These are phyloP conservation scores for Perccottus glenii DNA, from an alignment of 2,113 vertebrate species.

Conservation along the genomic window DNA sequence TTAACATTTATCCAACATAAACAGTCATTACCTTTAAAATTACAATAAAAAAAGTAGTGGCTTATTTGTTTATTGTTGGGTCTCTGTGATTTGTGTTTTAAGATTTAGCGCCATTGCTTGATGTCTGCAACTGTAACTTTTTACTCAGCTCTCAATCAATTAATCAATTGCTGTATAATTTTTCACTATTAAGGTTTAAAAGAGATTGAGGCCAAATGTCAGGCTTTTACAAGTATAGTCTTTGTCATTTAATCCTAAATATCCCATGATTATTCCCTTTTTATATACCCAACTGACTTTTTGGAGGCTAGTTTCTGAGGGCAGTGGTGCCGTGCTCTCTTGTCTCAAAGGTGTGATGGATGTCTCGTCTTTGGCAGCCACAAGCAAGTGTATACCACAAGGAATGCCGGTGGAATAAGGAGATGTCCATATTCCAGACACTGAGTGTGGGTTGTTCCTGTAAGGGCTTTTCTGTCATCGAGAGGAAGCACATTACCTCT, in stretches of 20 bases:
- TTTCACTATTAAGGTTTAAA: constrained; percentile 45
- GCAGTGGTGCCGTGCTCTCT: constrained; percentile 29
- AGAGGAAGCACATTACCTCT: constrained; percentile 3
- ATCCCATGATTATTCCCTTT: neutral
- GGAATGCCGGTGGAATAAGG: constrained; percentile 56
- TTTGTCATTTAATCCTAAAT: constrained; percentile 23
- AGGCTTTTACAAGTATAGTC: constrained; percentile 16
- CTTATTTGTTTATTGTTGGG: no score
- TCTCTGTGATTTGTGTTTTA: no score
- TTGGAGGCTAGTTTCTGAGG: constrained; percentile 21
- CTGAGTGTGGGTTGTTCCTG: constrained; percentile 30
- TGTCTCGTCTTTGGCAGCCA: constrained; percentile 65
- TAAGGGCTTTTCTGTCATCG: constrained; percentile 13
- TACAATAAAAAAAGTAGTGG: no score
- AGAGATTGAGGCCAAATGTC: constrained; percentile 9
- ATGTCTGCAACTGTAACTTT: neutral
- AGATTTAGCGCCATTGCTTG: neutral
- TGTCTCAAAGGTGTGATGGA: constrained; percentile 66
- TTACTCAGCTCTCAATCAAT: constrained; percentile 21
- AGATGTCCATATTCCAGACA: constrained; percentile 33
- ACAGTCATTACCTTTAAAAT: no score
- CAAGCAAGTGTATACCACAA: constrained; percentile 54
- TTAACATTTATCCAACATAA: no score
- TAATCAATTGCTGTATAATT: constrained; percentile 41
- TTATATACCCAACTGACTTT: neutral